Evolutionary conservation across 2,888 invertebrate genomes (phyloP).

Genomic region (Oxystoma pomonae): DNA sequence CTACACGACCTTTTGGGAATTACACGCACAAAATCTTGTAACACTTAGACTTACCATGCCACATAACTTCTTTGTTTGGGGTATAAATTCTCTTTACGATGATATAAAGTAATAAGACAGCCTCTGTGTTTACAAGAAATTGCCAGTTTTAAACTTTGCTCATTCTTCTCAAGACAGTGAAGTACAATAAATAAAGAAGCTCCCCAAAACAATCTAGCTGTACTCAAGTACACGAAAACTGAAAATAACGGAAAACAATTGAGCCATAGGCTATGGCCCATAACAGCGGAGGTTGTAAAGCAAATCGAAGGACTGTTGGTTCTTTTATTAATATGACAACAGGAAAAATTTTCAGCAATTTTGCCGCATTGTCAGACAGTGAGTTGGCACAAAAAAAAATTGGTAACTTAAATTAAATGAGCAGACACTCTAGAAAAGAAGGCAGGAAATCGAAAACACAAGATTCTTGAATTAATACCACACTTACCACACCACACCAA

Average conservation of each 20-base stretch:
- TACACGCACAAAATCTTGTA: too few species aligned
- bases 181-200: not conserved
- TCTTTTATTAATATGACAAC: constrained; percentile 20
- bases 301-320: constrained; percentile 17
- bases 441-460: not conserved
- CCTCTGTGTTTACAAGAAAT: too few species aligned
- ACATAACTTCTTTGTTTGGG: too few species aligned
- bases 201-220: not conserved
- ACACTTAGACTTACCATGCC: too few species aligned
- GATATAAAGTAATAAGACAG: too few species aligned
- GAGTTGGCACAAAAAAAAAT: not conserved
- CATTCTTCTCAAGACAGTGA: not conserved
- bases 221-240: constrained; percentile 1
- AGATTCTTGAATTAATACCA: too few species aligned
- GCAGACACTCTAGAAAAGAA: not conserved
- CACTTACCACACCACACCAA: too few species aligned
- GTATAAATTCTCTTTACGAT: too few species aligned
- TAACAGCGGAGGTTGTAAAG: constrained; percentile 6
- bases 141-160: not conserved
- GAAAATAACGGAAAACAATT: not conserved
- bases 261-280: not conserved
- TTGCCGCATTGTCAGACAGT: constrained; percentile 2
- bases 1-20: too few species aligned
- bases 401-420: not conserved
- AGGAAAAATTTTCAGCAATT: constrained; percentile 20